Evolutionary conservation across 1,140 invertebrate genomes (phyloP), one percentile per base, ranked within the genome.

Genomic region (Drosophila nannoptera): DNA sequence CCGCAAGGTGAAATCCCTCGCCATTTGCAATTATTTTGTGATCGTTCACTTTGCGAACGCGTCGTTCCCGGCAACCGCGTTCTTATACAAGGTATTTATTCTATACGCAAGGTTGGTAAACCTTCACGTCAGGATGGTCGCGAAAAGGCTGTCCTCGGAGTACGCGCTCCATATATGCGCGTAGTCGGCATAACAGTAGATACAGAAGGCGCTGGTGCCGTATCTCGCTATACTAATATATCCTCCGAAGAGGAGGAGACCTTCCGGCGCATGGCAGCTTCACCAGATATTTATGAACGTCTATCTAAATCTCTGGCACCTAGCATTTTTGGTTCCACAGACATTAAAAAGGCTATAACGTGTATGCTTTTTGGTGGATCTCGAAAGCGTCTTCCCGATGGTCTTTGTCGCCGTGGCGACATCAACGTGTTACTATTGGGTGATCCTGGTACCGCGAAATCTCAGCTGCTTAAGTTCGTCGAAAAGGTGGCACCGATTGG

Each of bases 381-480:
- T 0, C 91, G 96, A 9, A 97, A 97, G 89, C 93, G 95, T 58
- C 90, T 99, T 67, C 98, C 98, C 0, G 99, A 99, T 91, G 98
- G 98, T 7, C 90, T 99, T 45, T 97, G 95, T 3, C 92, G 98
- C 32, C 92, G 99, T 90, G 99, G 99, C 5, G 98, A 99, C 87
- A 98, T 99, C 55, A 99, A 99, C 90, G 92, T 99, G 4, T 90
- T 99, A 4, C 91, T 99, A 53, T 90, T 99, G 3, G 99, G 99
- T 61, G 99, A 99, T 92, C 99, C 99, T 31, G 98, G 99, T 87
- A 99, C 99, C 5, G 99, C 99, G 6, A 99, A 99, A 89, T 98
- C 97, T 14, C 99, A 99, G 88, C 90, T 99, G 33, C 90, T 99
- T 0, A 99, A 99, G 90, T 99, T 99, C 90, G 98, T 99, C 2